Conservation (phyloP, 2,888 invertebrate species). For the Heliconius charithonia region DNA sequence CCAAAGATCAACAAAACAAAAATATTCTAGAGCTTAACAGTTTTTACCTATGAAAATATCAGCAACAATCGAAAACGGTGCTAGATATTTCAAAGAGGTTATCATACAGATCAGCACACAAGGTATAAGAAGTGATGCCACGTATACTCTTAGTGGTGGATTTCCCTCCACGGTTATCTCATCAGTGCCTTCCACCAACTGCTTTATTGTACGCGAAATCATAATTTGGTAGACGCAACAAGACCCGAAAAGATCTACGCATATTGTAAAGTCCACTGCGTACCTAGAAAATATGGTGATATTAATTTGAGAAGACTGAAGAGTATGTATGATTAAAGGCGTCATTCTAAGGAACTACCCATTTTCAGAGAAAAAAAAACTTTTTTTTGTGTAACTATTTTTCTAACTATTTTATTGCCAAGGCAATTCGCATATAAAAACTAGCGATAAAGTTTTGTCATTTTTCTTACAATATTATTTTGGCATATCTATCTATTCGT, state of each 20-base stretch:
- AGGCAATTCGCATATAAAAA: no score
- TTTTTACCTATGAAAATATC: slow-evolving; percentile 59
- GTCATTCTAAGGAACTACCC: no score
- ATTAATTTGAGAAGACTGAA: no score
- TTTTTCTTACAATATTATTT: no score
- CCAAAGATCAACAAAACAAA: neutral
- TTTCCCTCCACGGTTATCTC: slow-evolving; percentile 42
- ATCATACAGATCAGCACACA: slow-evolving; percentile 60
- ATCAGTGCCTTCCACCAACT: slow-evolving; percentile 54
- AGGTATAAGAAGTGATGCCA: slow-evolving; percentile 55
- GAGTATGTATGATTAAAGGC: no score
- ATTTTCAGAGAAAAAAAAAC: no score
- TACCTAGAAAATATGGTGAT: slow-evolving; percentile 47
- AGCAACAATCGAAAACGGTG: slow-evolving; percentile 63
- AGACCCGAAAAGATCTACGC: slow-evolving; percentile 57
- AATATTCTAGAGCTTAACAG: neutral
- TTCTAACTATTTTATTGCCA: no score
- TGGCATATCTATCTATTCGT: no score
- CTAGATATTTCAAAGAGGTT: slow-evolving; percentile 59
- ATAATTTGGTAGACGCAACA: slow-evolving; percentile 61
- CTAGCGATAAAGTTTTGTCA: no score
- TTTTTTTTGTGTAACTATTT: no score
- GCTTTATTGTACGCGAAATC: slow-evolving; percentile 56
- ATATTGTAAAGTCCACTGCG: slow-evolving; percentile 55
- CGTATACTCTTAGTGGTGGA: slow-evolving; percentile 51